Conservation (phyloP, 2,113 vertebrate species). For the Sigmodon hispidus region DNA sequence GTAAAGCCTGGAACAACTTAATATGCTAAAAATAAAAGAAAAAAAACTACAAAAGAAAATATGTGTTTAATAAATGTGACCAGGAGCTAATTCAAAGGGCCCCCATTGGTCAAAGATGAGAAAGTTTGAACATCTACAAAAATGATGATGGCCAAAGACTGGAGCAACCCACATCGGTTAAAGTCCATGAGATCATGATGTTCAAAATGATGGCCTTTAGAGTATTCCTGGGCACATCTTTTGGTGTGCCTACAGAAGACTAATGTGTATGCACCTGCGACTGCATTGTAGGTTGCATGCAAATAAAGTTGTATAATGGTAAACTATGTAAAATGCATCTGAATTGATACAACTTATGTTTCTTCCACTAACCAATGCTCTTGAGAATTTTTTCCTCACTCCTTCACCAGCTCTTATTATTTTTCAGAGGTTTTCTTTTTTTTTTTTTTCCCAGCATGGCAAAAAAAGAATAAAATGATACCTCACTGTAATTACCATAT, state of each 20-base stretch:
- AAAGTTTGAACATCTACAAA: background rate
- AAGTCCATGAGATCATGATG: background rate
- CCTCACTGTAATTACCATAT: background rate
- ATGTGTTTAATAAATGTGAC: background rate
- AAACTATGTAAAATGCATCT: constrained; percentile 13
- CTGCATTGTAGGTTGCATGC: background rate
- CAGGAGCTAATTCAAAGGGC: background rate
- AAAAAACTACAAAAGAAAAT: background rate
- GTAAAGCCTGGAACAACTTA: constrained; percentile 10
- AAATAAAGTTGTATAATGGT: background rate
- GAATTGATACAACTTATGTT: background rate
- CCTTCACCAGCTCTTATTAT: background rate
- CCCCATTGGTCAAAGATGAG: background rate
- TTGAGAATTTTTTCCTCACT: background rate
- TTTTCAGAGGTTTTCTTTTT: constrained; percentile 22
- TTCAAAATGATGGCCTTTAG: constrained; percentile 34
- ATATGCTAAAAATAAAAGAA: background rate
- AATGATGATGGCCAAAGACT: background rate
- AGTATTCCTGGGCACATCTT: background rate
- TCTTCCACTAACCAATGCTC: background rate
- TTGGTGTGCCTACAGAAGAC: background rate
- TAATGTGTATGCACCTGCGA: background rate
- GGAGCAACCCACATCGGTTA: constrained; percentile 24
- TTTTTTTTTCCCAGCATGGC: constrained; percentile 23
- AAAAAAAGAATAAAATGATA: background rate